phyloP scores from a whole-genome alignment of 1,140 invertebrate species.

The Nephila pilipes region DNA sequence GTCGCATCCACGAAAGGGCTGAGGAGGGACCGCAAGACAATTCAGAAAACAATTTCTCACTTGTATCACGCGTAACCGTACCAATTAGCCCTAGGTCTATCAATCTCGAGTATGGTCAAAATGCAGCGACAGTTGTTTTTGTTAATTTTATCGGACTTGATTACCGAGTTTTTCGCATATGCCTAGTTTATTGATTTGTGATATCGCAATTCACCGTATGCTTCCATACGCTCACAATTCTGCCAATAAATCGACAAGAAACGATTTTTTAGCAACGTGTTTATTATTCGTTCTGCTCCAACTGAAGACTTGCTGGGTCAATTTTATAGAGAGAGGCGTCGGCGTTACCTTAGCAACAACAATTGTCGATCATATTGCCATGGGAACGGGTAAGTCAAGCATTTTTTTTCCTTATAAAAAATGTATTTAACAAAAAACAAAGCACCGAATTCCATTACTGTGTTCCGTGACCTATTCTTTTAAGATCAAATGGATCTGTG shows the following conservation, averaged over 20 bases:
- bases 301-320: not conserved
- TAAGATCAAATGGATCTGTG: not conserved
- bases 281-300: constrained; percentile 35
- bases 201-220: constrained; percentile 34
- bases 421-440: not conserved
- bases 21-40: not conserved
- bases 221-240: constrained; percentile 25
- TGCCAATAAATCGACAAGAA: not conserved
- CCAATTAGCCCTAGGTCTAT: not conserved
- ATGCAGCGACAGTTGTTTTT: constrained; percentile 1
- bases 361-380: constrained; percentile 66
- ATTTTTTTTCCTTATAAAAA: not conserved
- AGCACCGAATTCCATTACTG: not conserved
- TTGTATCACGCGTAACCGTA: not conserved
- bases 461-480: not conserved
- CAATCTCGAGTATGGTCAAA: not conserved
- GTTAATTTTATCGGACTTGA: not conserved
- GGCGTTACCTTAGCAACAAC: constrained; percentile 64
- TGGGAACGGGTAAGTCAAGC: constrained; percentile 64
- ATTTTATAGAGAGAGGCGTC: constrained; percentile 47
- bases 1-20: not conserved
- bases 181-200: not conserved
- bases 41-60: constrained; percentile 15
- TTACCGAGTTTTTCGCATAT: not conserved
- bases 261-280: constrained; percentile 63